These are phyloP conservation scores for Frankliniella intonsa DNA, from an alignment of 2,888 invertebrate species.

Conservation along the genomic window DNA sequence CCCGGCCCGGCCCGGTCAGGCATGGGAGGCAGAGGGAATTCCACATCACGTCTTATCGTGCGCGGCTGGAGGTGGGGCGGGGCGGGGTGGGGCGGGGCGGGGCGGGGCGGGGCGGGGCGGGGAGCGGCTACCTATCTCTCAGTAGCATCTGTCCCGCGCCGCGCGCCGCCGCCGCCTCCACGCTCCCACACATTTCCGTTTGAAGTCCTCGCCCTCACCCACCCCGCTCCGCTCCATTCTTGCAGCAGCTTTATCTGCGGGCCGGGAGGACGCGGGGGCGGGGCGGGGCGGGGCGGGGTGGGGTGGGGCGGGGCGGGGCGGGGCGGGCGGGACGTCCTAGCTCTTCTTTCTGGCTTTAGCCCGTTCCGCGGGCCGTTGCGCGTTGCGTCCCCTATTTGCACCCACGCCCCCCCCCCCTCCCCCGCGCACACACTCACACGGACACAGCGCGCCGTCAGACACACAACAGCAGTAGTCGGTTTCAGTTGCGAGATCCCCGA, in stretches of 20 bases:
- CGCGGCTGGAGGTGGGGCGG: not conserved
- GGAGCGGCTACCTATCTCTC: not conserved
- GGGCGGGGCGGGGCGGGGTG: not conserved
- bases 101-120: not conserved
- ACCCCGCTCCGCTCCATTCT: not conserved
- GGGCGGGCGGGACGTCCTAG: too few relatives aligned
- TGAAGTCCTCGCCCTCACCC: not conserved
- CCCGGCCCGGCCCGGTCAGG: too few relatives aligned
- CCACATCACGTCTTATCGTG: constrained; percentile 4
- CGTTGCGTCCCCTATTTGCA: too few relatives aligned
- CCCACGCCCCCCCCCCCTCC: not conserved
- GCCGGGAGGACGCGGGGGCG: too few relatives aligned
- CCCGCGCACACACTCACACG: not conserved
- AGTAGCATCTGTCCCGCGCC: not conserved
- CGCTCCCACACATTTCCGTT: not conserved
- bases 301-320: not conserved
- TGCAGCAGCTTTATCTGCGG: not conserved
- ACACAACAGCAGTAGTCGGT: not conserved
- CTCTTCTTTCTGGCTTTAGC: too few relatives aligned
- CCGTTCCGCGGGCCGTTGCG: too few relatives aligned
- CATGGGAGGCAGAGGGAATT: too few relatives aligned
- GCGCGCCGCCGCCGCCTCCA: too few relatives aligned
- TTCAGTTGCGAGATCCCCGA: too few relatives aligned
- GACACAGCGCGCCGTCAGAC: not conserved
- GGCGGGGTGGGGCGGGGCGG: not conserved